A percentile compares a stretch with the other conserved stretches of the same genome.
These are phyloP conservation scores for Agrochola lota DNA, from an alignment of 2,888 invertebrate genomes.

Conservation along the genomic window DNA sequence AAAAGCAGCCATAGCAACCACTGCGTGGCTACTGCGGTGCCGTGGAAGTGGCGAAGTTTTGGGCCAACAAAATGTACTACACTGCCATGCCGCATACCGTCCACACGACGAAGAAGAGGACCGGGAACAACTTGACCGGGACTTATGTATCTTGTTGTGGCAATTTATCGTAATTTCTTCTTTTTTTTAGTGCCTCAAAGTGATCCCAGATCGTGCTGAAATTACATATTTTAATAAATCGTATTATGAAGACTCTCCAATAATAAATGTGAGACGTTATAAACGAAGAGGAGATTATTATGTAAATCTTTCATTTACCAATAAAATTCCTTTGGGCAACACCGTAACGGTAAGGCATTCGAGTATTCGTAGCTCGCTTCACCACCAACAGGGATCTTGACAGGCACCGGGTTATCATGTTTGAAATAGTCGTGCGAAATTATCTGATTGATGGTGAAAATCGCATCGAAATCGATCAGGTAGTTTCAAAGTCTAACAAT, in stretches of 20 bases:
- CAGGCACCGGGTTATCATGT: neutral
- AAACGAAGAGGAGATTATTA: conserved; percentile 29
- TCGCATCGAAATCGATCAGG: neutral
- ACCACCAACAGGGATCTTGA: neutral
- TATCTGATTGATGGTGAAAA: neutral
- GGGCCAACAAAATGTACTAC: neutral
- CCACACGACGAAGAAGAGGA: neutral
- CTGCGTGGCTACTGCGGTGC: neutral
- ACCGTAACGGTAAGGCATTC: neutral
- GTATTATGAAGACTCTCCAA: neutral
- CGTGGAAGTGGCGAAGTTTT: neutral
- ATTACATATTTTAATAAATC: neutral
- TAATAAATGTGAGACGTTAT: conserved; percentile 29
- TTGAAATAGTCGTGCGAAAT: neutral
- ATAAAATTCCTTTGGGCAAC: neutral
- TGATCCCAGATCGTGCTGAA: conserved; percentile 28
- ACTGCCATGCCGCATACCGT: neutral
- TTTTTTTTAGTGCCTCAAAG: conserved; percentile 24
- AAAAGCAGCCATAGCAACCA: neutral
- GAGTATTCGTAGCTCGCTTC: neutral
- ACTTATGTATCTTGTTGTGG: neutral
- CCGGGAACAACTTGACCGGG: too few relatives aligned
- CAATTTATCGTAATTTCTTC: neutral
- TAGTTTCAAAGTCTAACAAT: neutral
- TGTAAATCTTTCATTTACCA: neutral